Conservation (phyloP, 2,113 vertebrate genomes). For the Nannospalax galili region DNA sequence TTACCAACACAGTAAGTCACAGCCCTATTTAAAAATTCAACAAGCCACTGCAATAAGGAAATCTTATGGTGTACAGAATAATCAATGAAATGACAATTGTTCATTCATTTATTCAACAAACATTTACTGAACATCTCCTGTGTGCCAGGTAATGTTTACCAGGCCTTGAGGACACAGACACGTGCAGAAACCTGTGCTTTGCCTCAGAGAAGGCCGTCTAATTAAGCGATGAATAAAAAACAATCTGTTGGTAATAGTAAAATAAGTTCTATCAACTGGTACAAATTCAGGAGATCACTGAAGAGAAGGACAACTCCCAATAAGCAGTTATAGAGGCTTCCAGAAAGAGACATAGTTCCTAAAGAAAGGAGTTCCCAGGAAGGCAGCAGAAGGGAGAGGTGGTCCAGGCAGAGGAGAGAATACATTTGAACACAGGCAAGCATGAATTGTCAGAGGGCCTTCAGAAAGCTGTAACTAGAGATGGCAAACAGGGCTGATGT, state of each 20-base stretch:
- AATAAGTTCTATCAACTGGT: neutral
- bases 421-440: neutral
- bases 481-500: neutral
- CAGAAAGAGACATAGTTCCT: neutral
- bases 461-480: neutral
- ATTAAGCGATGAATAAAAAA: neutral
- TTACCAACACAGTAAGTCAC: slow-evolving; percentile 57
- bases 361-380: neutral
- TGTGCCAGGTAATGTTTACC: neutral
- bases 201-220: neutral
- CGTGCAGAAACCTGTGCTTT: neutral
- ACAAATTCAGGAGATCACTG: neutral
- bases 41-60: slow-evolving; percentile 29
- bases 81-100: slow-evolving; percentile 33
- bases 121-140: neutral
- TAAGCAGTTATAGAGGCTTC: neutral
- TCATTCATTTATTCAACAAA: slow-evolving; percentile 28
- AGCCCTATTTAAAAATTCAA: slow-evolving; percentile 56
- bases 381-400: neutral
- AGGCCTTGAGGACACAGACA: neutral
- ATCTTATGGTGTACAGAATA: slow-evolving; percentile 19
- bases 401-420: neutral
- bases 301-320: neutral
- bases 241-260: neutral
- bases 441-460: neutral